Percentiles rank a stretch among this genome's conserved stretches.
Evolutionary conservation across 2,113 vertebrate species (phyloP).

Genomic region (Hypanus sabinus): DNA sequence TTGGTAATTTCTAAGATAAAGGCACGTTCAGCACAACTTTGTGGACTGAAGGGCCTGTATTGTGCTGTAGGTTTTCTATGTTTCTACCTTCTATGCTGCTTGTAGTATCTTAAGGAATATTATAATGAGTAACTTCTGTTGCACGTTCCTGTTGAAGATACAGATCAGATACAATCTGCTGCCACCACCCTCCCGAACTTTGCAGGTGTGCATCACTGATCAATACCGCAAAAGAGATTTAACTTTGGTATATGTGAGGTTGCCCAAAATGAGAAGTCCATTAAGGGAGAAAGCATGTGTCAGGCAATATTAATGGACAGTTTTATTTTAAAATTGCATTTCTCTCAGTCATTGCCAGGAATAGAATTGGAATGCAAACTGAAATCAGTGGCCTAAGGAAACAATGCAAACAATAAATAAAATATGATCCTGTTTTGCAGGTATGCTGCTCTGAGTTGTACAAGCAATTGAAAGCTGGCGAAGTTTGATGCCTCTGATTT

Average conservation of each 20-base stretch:
- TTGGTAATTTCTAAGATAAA: too few relatives aligned
- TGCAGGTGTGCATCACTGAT: too few relatives aligned
- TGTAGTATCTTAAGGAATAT: not conserved
- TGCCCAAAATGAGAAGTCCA: not conserved
- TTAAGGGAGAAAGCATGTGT: not conserved
- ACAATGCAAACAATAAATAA: not conserved
- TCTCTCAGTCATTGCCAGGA: not conserved
- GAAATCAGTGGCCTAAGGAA: too few relatives aligned
- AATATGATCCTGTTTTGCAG: not conserved
- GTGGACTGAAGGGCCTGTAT: too few relatives aligned
- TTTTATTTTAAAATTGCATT: not conserved
- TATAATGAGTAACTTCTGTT: not conserved
- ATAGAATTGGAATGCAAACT: not conserved
- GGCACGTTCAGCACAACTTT: too few relatives aligned
- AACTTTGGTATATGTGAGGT: too few relatives aligned
- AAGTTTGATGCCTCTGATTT: not conserved
- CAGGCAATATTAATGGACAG: not conserved
- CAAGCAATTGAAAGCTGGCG: not conserved
- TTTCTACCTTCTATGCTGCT: too few relatives aligned
- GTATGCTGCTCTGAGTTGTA: not conserved
- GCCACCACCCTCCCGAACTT: too few relatives aligned
- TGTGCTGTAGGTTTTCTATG: too few relatives aligned
- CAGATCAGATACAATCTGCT: too few relatives aligned
- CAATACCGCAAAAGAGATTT: too few relatives aligned
- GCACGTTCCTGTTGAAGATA: not conserved